Evolutionary conservation across 2,797 vertebrate species (phyloP).

Genomic region (Cossypha polioptera): DNA sequence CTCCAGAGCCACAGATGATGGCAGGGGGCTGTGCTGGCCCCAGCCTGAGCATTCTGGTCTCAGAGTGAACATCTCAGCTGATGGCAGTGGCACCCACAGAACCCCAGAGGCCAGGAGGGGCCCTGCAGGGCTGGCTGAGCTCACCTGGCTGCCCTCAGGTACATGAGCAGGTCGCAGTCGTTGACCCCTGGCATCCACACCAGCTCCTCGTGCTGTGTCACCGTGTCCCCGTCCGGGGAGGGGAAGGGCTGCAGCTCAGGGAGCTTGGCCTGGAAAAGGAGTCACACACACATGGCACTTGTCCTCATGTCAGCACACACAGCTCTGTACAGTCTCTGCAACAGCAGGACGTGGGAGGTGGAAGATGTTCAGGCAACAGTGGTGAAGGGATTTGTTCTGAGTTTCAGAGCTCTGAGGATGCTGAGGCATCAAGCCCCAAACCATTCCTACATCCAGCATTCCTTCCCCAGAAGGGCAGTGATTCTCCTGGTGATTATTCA

Average conservation of each 20-base stretch:
- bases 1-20: background rate
- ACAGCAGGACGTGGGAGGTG: fast-evolving
- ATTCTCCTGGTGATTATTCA: fast-evolving
- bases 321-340: fast-evolving
- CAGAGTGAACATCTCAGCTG: fast-evolving
- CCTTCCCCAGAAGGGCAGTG: background rate
- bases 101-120: fast-evolving
- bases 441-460: background rate
- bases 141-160: constrained; percentile 81
- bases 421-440: background rate
- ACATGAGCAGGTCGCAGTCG: constrained; percentile 99
- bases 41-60: fast-evolving
- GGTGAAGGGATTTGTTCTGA: background rate
- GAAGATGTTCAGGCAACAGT: background rate
- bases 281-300: background rate
- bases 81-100: fast-evolving
- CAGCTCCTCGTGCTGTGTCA: constrained; percentile 96
- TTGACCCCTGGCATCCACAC: constrained; percentile 99
- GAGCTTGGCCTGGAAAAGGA: constrained; percentile 88
- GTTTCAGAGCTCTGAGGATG: background rate
- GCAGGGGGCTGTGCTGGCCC: background rate
- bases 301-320: fast-evolving
- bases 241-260: constrained; percentile 97
- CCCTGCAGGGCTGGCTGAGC: background rate
- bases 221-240: constrained; percentile 87